Percentiles rank a stretch among this genome's conserved stretches.
Evolutionary conservation across 92 coral and sea anemone species (phyloP).

Genomic region (Epizoanthus scotinus): DNA sequence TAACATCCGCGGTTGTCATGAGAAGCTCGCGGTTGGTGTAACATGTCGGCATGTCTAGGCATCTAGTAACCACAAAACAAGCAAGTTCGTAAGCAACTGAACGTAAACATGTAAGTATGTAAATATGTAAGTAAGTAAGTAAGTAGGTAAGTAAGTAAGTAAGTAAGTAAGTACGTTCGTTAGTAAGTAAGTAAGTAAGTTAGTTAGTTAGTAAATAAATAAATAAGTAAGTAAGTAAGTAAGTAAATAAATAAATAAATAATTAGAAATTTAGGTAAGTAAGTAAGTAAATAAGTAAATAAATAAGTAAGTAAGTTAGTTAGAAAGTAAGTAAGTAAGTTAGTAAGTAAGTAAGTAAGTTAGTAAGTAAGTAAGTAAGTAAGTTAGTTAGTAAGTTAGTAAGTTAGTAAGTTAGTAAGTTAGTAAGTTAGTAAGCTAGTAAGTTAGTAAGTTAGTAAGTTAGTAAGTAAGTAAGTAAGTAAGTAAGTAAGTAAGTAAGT

Average conservation of each 20-base stretch:
- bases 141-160: neutral
- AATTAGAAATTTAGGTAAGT: no score
- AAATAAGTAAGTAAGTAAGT: neutral
- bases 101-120: neutral
- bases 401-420: neutral
- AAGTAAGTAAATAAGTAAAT: neutral
- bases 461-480: neutral
- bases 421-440: neutral
- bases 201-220: neutral
- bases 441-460: neutral
- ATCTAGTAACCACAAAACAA: neutral
- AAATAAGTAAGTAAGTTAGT: no score
- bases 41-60: constrained; percentile 37
- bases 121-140: neutral
- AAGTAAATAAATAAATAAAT: no score
- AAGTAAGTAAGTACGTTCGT: neutral
- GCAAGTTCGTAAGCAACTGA: no score
- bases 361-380: neutral
- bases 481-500: neutral
- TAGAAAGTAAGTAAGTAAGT: neutral
- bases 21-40: constrained; percentile 37
- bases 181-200: neutral
- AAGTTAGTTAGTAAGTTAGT: neutral
- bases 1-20: neutral
- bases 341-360: neutral